These are phyloP conservation scores for Nematostella vectensis DNA, from an alignment of 92 coral and sea anemone species.

Conservation along the genomic window DNA sequence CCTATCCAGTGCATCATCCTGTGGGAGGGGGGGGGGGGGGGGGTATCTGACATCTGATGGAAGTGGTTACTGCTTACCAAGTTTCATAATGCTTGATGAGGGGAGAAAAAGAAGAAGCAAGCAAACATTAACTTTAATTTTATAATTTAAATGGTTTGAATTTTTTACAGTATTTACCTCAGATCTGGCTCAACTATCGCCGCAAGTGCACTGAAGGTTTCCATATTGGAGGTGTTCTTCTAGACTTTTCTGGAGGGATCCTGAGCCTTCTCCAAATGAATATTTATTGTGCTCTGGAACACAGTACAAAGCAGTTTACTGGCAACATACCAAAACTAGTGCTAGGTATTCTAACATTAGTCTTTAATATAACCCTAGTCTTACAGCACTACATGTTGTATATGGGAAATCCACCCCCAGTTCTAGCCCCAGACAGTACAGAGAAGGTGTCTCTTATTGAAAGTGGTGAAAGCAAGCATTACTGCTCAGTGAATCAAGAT, in stretches of 20 bases:
- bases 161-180: slow-evolving; percentile 54
- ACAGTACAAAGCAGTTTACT: slow-evolving; percentile 59
- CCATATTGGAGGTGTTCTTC: slow-evolving; percentile 72
- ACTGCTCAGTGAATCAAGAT: slow-evolving; percentile 1
- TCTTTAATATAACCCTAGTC: slow-evolving; percentile 57
- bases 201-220: slow-evolving; percentile 82
- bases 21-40: too few species aligned
- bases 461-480: slow-evolving; percentile 1
- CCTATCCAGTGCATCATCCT: too few species aligned
- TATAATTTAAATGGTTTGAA: too few species aligned
- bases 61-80: too few species aligned
- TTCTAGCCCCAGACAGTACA: slow-evolving; percentile 18
- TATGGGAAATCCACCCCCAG: slow-evolving; percentile 16
- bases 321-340: slow-evolving; percentile 83
- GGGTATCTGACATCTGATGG: too few species aligned
- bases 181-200: slow-evolving; percentile 67
- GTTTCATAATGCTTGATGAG: too few species aligned
- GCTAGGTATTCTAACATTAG: slow-evolving; percentile 42
- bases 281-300: slow-evolving; percentile 62
- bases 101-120: too few species aligned
- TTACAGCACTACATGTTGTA: slow-evolving; percentile 65
- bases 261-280: slow-evolving; percentile 73
- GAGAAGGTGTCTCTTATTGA: slow-evolving; percentile 9
- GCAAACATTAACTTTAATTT: too few species aligned
- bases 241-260: slow-evolving; percentile 77